Conservation (phyloP, 2,888 invertebrate genomes). For the Crossocerus cetratus region DNA sequence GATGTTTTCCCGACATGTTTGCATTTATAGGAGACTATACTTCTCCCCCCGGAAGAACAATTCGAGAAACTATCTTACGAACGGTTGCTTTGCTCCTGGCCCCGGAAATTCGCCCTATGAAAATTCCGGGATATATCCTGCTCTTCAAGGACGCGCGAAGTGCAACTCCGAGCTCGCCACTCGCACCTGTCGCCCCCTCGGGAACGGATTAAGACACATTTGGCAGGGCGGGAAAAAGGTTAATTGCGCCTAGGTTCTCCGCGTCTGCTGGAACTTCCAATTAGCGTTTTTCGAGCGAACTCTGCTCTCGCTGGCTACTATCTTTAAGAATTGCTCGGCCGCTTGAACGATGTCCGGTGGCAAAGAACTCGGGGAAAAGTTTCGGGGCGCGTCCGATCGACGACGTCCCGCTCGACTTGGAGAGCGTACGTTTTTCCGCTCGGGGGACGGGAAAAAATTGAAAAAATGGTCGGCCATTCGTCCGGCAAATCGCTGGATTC, state of each 20-base stretch:
- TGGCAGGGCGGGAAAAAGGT: background rate
- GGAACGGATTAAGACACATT: too few species aligned
- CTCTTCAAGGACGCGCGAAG: too few species aligned
- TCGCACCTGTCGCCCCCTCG: too few species aligned
- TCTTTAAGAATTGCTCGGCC: constrained; percentile 1
- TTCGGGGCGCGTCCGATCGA: background rate
- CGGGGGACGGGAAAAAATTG: constrained; percentile 49
- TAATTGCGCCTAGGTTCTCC: background rate
- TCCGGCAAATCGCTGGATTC: constrained; percentile 62
- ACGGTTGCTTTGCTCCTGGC: too few species aligned
- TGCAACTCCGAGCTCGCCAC: too few species aligned
- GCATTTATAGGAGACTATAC: too few species aligned
- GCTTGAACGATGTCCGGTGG: background rate
- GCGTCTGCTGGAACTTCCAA: background rate
- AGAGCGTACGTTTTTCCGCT: constrained; percentile 13
- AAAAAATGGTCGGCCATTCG: constrained; percentile 60
- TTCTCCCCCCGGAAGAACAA: too few species aligned
- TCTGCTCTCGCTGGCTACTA: background rate
- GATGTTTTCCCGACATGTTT: too few species aligned
- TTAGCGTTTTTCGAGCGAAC: background rate
- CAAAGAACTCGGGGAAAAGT: background rate
- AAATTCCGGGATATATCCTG: too few species aligned
- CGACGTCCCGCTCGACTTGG: background rate
- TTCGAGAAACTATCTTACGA: too few species aligned
- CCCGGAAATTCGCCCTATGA: too few species aligned